Base-by-base conservation (phyloP, 1,140 invertebrate genomes). In the Penaeus indicus region DNA sequence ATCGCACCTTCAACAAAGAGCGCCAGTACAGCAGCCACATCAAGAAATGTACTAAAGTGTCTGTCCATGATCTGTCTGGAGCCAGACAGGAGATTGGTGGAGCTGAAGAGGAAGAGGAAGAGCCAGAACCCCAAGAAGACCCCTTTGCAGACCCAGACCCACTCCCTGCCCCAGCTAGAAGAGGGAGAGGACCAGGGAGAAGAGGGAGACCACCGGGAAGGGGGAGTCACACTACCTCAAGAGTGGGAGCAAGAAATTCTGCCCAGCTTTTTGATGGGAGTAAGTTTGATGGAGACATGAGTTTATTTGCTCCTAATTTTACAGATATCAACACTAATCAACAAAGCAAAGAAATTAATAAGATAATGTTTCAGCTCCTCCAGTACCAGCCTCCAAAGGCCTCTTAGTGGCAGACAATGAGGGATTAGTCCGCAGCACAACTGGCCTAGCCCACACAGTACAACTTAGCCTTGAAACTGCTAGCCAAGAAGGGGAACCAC, bases 11-110 rank as follows among this genome's bases (percentile, higher is more conserved):
- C 84, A 89, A 69, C 84, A 90, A 90, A 38, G 87, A 90, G 38
- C 86, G 90, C 21, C 90, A 90, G 69, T 90, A 90, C 79, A 79
- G 62, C 64, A 90, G 90, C 72, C 90, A 90, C 80, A 86, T 90
- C 67, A 89, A 89, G 60, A 69, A 83, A 5, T 90, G 90, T 72
- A 90, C 90, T 61, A 88, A 90, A 47, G 69, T 89, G 27, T 90
- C 90, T 16, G 90, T 90, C 25, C 90, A 90, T 62, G 90, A 90
- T 84, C 67, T 90, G 64, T 78, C 90, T 42, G 80, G 79, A 18
- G 78, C 85, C 38, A 81, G 81, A n/a, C 62, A 77, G 22, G 79
- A 85, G 64, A 54, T 78, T 47, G 88, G 84, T 18, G 90, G 86
- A 16, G 78, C 63, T 38, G 84, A 90, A 25, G 89, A 90, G 32